Base-by-base conservation (phyloP, 2,888 invertebrate species). In the Leptogaster cylindrica region DNA sequence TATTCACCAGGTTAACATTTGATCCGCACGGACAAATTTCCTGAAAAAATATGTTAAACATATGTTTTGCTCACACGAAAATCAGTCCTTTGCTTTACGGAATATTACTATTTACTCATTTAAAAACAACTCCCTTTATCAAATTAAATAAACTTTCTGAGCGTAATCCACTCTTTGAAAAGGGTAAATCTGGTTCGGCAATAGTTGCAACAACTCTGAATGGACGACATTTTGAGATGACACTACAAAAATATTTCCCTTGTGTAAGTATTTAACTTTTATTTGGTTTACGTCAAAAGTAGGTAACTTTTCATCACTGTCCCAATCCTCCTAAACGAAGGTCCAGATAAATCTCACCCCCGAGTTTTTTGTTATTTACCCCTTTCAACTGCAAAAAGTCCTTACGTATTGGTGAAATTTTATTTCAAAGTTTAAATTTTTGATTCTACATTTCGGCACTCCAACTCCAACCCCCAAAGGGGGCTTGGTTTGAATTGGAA, bases 211-310 rank as follows among this genome's bases (percentile, higher is more conserved):
- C n/a, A 8, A n/a, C n/a, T 14, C 41, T 10, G 41, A 23, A 12
- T 12, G 27, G 27, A 12, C 8, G 27, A 23, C 10, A 48, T 27
- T 48, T 16, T 3, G n/a, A 27, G 48, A 61, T 61, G 61, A 44
- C 61, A 61, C 61, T 61, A 61, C 41, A 44, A 61, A 61, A 61
- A 61, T 61, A 61, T 61, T 61, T 61, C 44, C 61, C 61, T 28
- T 28, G 46, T 25, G 25, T 20, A 20, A 61, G 44, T 61, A 61
- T 41, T 61, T 61, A 61, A 61, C 61, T 61, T n/a, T 61, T 61
- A 44, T 61, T 44, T 61, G 55, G 61, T 14, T 61, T 61, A n/a
- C 27, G 28, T 44, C 16, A 3, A 20, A 44, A 44, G 25, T 20
- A 12, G 55, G 27, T 10, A 25, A 12, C 23, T 20, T 55, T 36